Percentiles rank a stretch among this genome's conserved stretches.
These are phyloP conservation scores for Hydrolagus colliei DNA, from an alignment of 2,797 vertebrate species.

Conservation along the genomic window DNA sequence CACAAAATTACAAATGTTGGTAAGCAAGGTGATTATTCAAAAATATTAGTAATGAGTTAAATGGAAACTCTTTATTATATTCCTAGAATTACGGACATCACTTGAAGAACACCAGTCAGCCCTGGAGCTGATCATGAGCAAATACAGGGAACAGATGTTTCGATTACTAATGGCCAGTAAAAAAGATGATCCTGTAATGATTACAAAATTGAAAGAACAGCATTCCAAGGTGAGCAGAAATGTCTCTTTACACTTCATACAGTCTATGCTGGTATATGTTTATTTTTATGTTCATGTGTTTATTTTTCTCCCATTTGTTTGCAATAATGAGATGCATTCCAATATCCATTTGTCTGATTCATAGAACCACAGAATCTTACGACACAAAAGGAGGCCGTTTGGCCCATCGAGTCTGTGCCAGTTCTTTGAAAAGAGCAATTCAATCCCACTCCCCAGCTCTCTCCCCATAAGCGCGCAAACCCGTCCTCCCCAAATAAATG, in stretches of 20 bases:
- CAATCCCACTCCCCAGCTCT: too few species aligned
- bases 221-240: constrained; percentile 77
- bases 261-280: not conserved
- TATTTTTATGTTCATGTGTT: too few species aligned
- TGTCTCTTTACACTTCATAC: not conserved
- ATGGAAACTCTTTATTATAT: constrained; percentile 17
- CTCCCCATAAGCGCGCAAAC: too few species aligned
- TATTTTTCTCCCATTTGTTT: not conserved
- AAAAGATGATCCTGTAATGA: constrained; percentile 82
- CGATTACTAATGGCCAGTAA: constrained; percentile 90
- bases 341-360: too few species aligned
- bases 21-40: not conserved
- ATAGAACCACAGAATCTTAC: too few species aligned
- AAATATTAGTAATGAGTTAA: not conserved
- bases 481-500: too few species aligned
- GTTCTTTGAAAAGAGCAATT: too few species aligned
- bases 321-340: not conserved
- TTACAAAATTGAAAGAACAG: constrained; percentile 85
- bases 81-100: constrained; percentile 78
- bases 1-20: not conserved
- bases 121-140: constrained; percentile 96
- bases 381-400: too few species aligned
- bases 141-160: constrained; percentile 96
- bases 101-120: constrained; percentile 97
- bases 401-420: too few species aligned